These are phyloP conservation scores for Gasteruption jaculator DNA, from an alignment of 2,888 invertebrate species.

Conservation along the genomic window DNA sequence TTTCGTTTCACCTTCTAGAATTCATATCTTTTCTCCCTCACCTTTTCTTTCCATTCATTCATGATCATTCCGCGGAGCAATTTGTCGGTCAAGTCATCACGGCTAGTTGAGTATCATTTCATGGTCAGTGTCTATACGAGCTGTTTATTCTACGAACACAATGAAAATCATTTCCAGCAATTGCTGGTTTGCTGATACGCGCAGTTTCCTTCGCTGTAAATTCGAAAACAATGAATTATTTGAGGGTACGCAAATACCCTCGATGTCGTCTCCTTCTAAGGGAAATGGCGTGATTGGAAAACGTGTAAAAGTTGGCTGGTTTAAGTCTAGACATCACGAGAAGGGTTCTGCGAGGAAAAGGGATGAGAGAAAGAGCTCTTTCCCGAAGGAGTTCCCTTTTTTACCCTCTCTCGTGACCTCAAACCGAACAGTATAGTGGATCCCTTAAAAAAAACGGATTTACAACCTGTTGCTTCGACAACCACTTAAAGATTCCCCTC, in stretches of 20 bases:
- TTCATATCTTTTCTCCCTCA: background rate
- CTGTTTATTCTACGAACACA: too few species aligned
- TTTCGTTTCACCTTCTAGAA: constrained; percentile 20
- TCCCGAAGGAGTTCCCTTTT: constrained; percentile 47
- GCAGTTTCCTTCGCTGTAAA: too few species aligned
- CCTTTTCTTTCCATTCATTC: constrained; percentile 21
- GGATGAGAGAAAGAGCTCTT: constrained; percentile 23
- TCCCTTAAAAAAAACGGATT: constrained; percentile 50
- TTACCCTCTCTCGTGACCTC: constrained; percentile 46
- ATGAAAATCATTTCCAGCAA: too few species aligned
- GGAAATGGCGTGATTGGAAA: constrained; percentile 46
- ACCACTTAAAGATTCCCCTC: constrained; percentile 53
- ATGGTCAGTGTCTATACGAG: constrained; percentile 48
- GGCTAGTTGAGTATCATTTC: constrained; percentile 49
- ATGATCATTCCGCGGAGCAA: constrained; percentile 48
- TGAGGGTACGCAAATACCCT: too few species aligned
- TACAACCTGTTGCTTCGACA: constrained; percentile 50
- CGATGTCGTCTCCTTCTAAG: too few species aligned
- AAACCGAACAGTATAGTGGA: constrained; percentile 41
- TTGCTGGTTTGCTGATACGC: too few species aligned
- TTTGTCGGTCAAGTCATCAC: constrained; percentile 47
- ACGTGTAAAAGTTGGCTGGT: constrained; percentile 40
- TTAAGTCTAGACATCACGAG: constrained; percentile 37
- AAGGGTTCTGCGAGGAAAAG: constrained; percentile 24
- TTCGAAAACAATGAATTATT: too few species aligned